Evolutionary conservation across 2,888 invertebrate species (phyloP), one percentile per base, ranked within the genome.

Genomic region (Drosophila yooni): DNA sequence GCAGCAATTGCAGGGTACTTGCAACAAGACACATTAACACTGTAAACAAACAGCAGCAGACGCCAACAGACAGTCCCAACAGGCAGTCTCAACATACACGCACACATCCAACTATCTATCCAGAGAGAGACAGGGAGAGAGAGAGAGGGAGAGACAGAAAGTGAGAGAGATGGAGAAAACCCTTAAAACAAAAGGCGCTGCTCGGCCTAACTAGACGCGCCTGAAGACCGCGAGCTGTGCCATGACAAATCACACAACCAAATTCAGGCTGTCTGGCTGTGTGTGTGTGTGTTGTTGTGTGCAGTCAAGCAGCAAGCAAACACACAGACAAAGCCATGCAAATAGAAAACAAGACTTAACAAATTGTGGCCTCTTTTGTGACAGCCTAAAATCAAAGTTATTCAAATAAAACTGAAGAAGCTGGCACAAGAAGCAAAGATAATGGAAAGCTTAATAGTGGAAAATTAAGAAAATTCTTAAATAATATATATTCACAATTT

Each of bases 241-340:
- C 73, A 75, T 81, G 83, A 85, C 88, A 81, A 88, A 85, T 88
- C 75, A 70, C 81, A 64, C 69, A 54, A 62, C 29, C 70, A 60
- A 64, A 69, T 70, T 73, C 38, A 62, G 54, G 21, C 29, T 58
- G 33, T 61, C 57, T 53, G 57, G 48, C 29, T 67, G n/a, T 54
- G 56, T 66, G 33, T 76, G 36, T 69, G 71, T 62, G n/a, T 54
- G n/a, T 11, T 27, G 27, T 27, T 27, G 68, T 79, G 78, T 78
- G 82, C 81, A 82, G 70, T 79, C 81, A 74, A 65, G 72, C 84
- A 79, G 70, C 52, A 74, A 79, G 61, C 63, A 74, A 48, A 60
- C 70, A 54, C 59, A 51, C 38, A 62, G 27, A 13, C 38, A 56
- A 38, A n/a, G 25, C 3, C 27, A 38, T 36, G 36, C 31, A 15